Evolutionary conservation across 2,888 invertebrate genomes (phyloP), one percentile per base, ranked within the genome.

Genomic region (Oithona nana): DNA sequence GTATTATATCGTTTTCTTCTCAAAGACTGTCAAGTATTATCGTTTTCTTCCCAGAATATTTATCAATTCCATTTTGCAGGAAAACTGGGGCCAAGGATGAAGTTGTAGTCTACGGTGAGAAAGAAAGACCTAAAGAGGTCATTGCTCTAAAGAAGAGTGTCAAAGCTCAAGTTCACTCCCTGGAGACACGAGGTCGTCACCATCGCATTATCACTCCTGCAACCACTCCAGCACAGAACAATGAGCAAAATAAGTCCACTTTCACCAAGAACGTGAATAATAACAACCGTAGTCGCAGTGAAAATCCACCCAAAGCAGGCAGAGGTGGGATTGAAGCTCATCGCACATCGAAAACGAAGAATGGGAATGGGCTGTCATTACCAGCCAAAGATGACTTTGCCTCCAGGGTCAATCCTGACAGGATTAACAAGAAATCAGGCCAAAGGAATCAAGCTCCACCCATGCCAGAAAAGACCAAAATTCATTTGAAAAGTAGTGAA

Each of bases 391-490:
- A 39, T 39, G 39, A 39, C 39, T 39, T 39, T 39, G 39, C 39
- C 39, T 39, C 39, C 6, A 6, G 39, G 16, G 39, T 39, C 39
- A 39, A 39, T 39, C 39, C 39, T 11, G 39, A 39, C 39, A 39
- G 16, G 39, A 3, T 54, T 2, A 26, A 54, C 26, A 20, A 54
- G 54, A 20, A 26, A 20, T 24, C 20, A 8, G 8, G 20, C 2
- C 4, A 26, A 20, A 22, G n/a, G n/a, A 26, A 24, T 20, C 22
- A 16, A 26, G 24, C 54, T 11, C 54, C 54, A 4, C 54, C 54
- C 3, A 54, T 54, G 54, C 54, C 54, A 20, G 54, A 54, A 22
- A 54, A 54, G 11, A 54, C 54, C 26, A 54, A 54, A 22, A 54
- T 54, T 3, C 54, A 54, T 54, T 26, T 54, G 3, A 54, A 54